Evolutionary conservation across 2,113 vertebrate genomes (phyloP), one percentile per base, ranked within the genome.

Genomic region (Sitta europaea): DNA sequence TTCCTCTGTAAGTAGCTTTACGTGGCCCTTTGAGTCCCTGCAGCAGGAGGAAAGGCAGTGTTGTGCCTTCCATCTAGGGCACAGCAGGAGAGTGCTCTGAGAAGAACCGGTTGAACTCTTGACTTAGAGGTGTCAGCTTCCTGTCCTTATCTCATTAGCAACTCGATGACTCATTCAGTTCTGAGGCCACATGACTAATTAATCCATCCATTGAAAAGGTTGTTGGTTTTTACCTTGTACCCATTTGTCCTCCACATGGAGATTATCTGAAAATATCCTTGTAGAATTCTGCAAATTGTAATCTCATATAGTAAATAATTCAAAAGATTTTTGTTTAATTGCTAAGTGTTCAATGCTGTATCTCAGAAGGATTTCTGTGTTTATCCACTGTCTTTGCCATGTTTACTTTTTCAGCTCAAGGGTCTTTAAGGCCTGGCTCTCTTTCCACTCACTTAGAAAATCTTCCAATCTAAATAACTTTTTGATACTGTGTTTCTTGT

Each of bases 101-200:
- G 68, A 75, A 50, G 89, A 95, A 70, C 85, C 4, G 4, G 48
- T 0, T 92, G 88, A 96, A 96, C 93, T 96, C 86, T 82, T 97
- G 94, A 96, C 90, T 85, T 83, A 7, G 75, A 86, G 93, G 78
- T 91, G 84, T 86, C 67, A 76, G 43, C 93, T 96, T 95, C 85
- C 84, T 91, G 50, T 77, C 87, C 88, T 94, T 94, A 96, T 95
- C 96, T 94, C 92, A 90, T 96, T 96, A 96, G 55, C 55, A 88
- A 31, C 48, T 89, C 74, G 19, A 65, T 94, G 95, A 97, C 90
- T 95, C 92, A 88, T 83, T 93, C 85, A 74, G 61, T 94, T 78
- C 63, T 47, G 29, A 40, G 58, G 67, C 54, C 90, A 76, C 55
- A 43, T 94, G 92, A 86, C 51, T 91, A 79, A 95, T 87, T 96